Evolutionary conservation across 1,140 invertebrate genomes (phyloP).

Genomic region (Magallana gigas): DNA sequence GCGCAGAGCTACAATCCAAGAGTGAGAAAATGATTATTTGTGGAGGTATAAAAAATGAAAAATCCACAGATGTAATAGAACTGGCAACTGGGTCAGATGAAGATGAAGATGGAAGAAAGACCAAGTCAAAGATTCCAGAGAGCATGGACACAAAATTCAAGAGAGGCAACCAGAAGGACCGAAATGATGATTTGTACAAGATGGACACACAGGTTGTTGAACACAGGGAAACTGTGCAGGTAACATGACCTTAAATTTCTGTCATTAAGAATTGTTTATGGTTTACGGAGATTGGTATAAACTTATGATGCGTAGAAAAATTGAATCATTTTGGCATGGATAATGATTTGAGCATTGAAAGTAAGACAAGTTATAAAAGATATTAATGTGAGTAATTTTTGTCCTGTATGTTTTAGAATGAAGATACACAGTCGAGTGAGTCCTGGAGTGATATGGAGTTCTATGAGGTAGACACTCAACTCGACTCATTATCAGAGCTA

Average conservation of each 20-base stretch:
- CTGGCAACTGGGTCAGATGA: not conserved
- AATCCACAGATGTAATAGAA: not conserved
- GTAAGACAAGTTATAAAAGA: too few relatives aligned
- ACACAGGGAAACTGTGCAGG: not conserved
- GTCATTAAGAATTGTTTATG: too few relatives aligned
- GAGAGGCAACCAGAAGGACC: not conserved
- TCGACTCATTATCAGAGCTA: not conserved
- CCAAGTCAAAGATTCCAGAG: not conserved
- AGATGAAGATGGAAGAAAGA: not conserved
- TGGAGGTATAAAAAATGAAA: not conserved
- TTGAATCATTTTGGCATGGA: too few relatives aligned
- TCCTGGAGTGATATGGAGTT: slow-evolving; percentile 27
- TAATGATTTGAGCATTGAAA: too few relatives aligned
- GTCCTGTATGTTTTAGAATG: not conserved
- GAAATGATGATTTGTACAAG: not conserved
- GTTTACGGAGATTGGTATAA: too few relatives aligned
- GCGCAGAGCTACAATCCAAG: not conserved
- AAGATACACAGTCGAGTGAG: not conserved
- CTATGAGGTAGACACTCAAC: not conserved
- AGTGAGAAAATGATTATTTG: not conserved
- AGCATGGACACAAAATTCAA: not conserved
- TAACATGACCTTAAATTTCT: too few relatives aligned
- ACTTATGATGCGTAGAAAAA: too few relatives aligned
- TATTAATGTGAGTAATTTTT: too few relatives aligned
- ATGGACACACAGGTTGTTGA: slow-evolving; percentile 4